Percentiles rank a stretch among this genome's conserved stretches.
Evolutionary conservation across 2,113 vertebrate species (phyloP).

Genomic region (Indicator indicator): DNA sequence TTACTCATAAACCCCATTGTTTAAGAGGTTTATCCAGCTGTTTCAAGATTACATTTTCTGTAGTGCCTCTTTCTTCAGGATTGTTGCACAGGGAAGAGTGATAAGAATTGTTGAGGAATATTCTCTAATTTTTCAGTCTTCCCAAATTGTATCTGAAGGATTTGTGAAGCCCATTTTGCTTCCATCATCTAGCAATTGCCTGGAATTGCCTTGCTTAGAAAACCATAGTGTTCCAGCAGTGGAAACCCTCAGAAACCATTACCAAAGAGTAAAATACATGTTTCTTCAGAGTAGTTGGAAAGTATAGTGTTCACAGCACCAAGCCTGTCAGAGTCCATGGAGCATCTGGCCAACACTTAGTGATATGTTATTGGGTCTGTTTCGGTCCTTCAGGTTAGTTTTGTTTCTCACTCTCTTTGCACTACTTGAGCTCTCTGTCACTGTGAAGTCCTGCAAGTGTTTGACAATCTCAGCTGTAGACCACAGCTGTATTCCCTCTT

Average conservation of each 20-base stretch:
- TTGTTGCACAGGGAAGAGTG: neutral
- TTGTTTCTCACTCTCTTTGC: neutral
- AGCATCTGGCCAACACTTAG: neutral
- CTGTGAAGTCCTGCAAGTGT: neutral
- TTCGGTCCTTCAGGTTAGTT: neutral
- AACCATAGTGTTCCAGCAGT: neutral
- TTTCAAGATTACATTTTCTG: neutral
- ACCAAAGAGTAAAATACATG: neutral
- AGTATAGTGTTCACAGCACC: neutral
- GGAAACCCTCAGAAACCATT: neutral
- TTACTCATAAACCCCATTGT: neutral
- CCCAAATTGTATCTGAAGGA: neutral
- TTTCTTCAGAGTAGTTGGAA: neutral
- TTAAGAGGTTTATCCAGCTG: neutral
- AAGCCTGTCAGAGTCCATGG: neutral
- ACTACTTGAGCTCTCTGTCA: too few relatives aligned
- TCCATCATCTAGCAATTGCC: neutral
- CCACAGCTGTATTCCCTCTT: neutral
- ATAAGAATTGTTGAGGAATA: neutral
- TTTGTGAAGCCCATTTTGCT: neutral
- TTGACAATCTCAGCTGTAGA: neutral
- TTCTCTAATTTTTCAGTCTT: neutral
- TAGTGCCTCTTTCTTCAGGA: neutral
- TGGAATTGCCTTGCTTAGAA: neutral
- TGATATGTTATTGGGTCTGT: fast-evolving